phyloP scores from a whole-genome alignment of 2,888 invertebrate genomes.

The Aleiodes alternator region DNA sequence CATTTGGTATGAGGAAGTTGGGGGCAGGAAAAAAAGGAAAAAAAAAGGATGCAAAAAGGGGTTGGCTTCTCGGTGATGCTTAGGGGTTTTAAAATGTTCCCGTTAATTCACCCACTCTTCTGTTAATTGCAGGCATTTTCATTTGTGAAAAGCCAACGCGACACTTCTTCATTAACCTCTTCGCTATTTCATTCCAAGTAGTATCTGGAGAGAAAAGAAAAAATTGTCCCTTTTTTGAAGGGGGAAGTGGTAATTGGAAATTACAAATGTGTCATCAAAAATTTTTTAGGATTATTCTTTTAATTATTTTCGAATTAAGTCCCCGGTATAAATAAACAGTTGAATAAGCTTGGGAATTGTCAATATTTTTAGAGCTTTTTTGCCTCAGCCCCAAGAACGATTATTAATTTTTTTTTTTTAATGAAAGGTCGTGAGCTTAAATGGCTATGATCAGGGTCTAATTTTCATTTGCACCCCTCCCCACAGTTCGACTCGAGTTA shows the following conservation, averaged over 20 bases:
- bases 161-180: constrained; percentile 48
- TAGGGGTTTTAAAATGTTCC: constrained; percentile 59
- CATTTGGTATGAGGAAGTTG: constrained; percentile 45
- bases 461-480: constrained; percentile 66
- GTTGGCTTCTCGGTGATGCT: constrained; percentile 45
- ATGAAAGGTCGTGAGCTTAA: constrained; percentile 70
- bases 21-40: constrained; percentile 19
- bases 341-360: background rate
- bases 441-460: constrained; percentile 71
- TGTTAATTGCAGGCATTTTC: constrained; percentile 70
- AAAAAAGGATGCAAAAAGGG: constrained; percentile 41
- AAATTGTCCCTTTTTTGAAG: no score
- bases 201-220: background rate
- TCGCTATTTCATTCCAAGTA: background rate
- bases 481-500: constrained; percentile 65
- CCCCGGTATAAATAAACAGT: background rate
- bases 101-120: constrained; percentile 63
- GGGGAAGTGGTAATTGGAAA: no score
- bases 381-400: constrained; percentile 57
- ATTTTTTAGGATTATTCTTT: no score
- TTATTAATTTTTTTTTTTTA: constrained; percentile 72
- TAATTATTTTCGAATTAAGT: no score
- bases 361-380: constrained; percentile 11
- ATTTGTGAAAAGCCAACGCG: constrained; percentile 61
- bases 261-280: no score